Percentiles rank a stretch among this genome's conserved stretches.
phyloP scores from a whole-genome alignment of 92 coral and sea anemone genomes.

The Isaurus tuberculatus region DNA sequence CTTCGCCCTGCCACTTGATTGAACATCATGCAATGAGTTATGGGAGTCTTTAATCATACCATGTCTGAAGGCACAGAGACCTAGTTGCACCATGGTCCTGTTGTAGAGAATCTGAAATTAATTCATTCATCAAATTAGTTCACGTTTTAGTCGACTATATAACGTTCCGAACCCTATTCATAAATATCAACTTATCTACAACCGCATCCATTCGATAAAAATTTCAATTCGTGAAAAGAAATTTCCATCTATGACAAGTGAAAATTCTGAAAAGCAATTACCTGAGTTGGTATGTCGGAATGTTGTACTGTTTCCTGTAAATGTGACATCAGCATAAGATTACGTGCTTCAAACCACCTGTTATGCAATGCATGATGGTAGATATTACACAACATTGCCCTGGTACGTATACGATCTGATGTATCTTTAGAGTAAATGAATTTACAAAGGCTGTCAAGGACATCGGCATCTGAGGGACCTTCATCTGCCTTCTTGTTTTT shows the following conservation, averaged over 20 bases:
- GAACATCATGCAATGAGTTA: conserved; percentile 94
- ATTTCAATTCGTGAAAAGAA: too few species aligned
- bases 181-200: too few species aligned
- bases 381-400: conserved; percentile 97
- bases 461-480: conserved; percentile 65
- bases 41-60: conserved; percentile 99
- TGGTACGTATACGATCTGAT: conserved; percentile 93
- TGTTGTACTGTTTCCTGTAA: conserved; percentile 92
- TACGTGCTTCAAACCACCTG: conserved; percentile 97
- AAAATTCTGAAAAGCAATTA: conserved; percentile 27
- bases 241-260: neutral
- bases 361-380: conserved; percentile 94
- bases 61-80: conserved; percentile 98
- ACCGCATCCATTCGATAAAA: too few species aligned
- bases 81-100: conserved; percentile 98
- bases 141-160: neutral
- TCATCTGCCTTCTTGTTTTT: conserved; percentile 5
- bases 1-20: conserved; percentile 98
- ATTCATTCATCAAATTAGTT: neutral
- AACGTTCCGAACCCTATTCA: neutral
- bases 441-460: conserved; percentile 81
- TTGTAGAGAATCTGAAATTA: conserved; percentile 87
- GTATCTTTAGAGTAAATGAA: conserved; percentile 96
- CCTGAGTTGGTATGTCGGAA: conserved; percentile 99
- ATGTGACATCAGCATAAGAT: conserved; percentile 97